These are phyloP conservation scores for Harpagoxenus sublaevis DNA, from an alignment of 2,888 invertebrate species.

Conservation along the genomic window DNA sequence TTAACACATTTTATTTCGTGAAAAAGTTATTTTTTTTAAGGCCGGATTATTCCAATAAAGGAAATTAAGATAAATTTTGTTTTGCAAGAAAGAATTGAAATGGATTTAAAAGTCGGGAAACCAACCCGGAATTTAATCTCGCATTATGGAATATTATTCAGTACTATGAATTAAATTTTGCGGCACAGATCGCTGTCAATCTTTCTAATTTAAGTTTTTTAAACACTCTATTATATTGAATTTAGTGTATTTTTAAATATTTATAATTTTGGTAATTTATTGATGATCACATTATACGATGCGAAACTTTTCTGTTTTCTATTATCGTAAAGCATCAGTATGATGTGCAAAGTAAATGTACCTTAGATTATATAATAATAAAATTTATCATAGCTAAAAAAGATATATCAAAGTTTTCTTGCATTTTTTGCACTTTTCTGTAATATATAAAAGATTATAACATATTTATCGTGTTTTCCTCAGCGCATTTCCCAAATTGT, in stretches of 20 bases:
- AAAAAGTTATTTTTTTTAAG: constrained; percentile 17
- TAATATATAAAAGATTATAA: not conserved
- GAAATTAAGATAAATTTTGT: constrained; percentile 32
- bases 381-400: not conserved
- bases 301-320: not conserved
- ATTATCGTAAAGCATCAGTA: not conserved
- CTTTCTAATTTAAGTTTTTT: constrained; percentile 31
- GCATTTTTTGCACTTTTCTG: not conserved
- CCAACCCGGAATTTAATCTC: constrained; percentile 14
- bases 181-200: constrained; percentile 20
- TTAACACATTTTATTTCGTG: constrained; percentile 24
- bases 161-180: constrained; percentile 21
- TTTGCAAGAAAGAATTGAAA: constrained; percentile 43
- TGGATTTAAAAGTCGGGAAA: constrained; percentile 34
- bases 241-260: not conserved
- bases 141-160: constrained; percentile 29
- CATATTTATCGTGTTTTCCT: too few species aligned
- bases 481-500: too few species aligned
- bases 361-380: not conserved
- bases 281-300: not conserved
- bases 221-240: constrained; percentile 5
- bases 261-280: constrained; percentile 15
- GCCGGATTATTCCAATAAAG: constrained; percentile 14
- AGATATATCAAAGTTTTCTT: not conserved
- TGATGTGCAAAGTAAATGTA: constrained; percentile 3